Evolutionary conservation across 2,113 vertebrate genomes (phyloP).

Genomic region (Dasyornis broadbenti): DNA sequence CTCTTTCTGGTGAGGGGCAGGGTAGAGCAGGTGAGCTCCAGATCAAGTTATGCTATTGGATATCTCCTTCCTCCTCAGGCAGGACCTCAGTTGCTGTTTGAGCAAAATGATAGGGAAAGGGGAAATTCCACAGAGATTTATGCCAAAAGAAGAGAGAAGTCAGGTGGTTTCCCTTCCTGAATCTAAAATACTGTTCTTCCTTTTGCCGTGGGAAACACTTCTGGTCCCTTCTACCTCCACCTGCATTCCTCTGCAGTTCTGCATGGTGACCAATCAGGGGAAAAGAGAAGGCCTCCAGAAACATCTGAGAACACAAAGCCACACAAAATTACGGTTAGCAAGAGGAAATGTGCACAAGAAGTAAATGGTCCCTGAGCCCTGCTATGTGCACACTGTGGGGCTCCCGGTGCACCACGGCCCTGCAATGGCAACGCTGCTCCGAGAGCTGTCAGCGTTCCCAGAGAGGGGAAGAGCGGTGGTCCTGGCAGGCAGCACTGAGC

Average conservation of each 20-base stretch:
- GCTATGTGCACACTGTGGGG: background rate
- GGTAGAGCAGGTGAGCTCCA: background rate
- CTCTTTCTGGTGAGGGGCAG: background rate
- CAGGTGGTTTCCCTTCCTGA: background rate
- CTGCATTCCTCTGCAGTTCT: background rate
- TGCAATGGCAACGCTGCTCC: background rate
- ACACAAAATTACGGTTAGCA: background rate
- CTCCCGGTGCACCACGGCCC: background rate
- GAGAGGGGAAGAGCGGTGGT: background rate
- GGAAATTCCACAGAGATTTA: background rate
- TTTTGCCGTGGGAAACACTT: background rate
- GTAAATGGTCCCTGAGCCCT: background rate
- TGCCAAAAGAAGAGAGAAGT: background rate
- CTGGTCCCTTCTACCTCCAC: background rate
- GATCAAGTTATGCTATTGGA: accelerated
- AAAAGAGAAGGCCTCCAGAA: background rate
- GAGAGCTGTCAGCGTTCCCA: background rate
- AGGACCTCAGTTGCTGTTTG: background rate
- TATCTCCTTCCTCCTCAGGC: background rate
- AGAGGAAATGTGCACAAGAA: background rate
- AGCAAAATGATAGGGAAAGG: background rate
- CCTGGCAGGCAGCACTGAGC: background rate
- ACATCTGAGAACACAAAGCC: background rate
- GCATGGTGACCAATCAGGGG: background rate
- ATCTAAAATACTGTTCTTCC: background rate